Conservation (phyloP, 2,113 vertebrate species). For the Phalacrocorax pelagicus region DNA sequence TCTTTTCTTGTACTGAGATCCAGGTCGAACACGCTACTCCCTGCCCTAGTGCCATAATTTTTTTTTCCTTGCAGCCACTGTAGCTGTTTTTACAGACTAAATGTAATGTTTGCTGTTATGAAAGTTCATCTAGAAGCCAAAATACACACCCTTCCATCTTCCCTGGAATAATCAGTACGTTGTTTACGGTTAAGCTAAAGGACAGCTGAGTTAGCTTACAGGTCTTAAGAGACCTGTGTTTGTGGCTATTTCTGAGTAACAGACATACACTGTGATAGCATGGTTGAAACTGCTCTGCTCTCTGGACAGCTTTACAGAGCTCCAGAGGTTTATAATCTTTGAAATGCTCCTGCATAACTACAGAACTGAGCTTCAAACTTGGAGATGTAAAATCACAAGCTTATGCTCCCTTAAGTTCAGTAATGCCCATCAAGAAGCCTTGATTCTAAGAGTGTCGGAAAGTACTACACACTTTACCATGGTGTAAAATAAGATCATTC, state of each 20-base stretch:
- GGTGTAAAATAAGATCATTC: neutral
- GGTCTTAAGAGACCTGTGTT: neutral
- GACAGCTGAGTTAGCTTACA: neutral
- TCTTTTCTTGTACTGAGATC: neutral
- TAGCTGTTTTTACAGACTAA: neutral
- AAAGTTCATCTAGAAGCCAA: conserved; percentile 4
- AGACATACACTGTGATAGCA: neutral
- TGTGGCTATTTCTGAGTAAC: neutral
- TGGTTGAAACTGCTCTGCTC: neutral
- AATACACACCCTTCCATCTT: neutral
- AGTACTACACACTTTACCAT: neutral
- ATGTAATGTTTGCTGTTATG: neutral
- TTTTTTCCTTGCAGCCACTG: neutral
- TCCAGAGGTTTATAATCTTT: neutral
- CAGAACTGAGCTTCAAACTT: neutral
- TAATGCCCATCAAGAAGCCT: neutral
- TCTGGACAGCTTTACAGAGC: neutral
- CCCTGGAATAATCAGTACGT: neutral
- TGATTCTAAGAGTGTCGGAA: neutral
- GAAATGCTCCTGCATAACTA: neutral
- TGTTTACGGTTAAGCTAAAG: conserved; percentile 4
- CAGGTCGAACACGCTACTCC: neutral
- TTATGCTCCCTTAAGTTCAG: neutral
- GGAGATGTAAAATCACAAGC: neutral
- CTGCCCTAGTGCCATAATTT: neutral